phyloP scores from a whole-genome alignment of 2,113 vertebrate genomes.

The Cricetomys ansorgei region DNA sequence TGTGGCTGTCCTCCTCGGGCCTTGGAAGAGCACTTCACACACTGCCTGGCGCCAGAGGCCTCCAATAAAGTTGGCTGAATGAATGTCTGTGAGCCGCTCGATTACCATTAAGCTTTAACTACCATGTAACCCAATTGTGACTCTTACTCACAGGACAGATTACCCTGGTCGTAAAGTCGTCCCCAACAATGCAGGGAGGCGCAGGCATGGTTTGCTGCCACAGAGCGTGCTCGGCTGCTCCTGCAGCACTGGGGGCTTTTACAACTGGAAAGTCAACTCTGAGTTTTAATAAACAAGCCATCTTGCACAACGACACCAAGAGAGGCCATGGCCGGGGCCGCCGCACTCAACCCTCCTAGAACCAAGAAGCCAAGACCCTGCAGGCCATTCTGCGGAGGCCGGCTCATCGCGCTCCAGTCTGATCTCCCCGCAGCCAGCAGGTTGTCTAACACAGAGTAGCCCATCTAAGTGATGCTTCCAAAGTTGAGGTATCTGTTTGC shows the following conservation, averaged over 20 bases:
- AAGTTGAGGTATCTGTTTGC: neutral
- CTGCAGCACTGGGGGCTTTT: neutral
- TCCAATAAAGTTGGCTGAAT: slow-evolving; percentile 55
- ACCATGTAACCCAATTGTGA: neutral
- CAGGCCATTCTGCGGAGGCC: neutral
- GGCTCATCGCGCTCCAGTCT: neutral
- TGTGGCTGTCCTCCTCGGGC: neutral
- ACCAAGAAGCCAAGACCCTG: neutral
- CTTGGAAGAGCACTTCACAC: neutral
- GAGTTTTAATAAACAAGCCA: neutral
- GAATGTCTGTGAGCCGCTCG: slow-evolving; percentile 24
- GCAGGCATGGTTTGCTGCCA: neutral
- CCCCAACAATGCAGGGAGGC: slow-evolving; percentile 37
- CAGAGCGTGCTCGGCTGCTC: slow-evolving; percentile 37
- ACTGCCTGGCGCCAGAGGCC: slow-evolving; percentile 34
- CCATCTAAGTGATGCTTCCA: slow-evolving; percentile 23
- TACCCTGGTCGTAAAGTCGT: slow-evolving; percentile 56
- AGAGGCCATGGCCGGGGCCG: neutral
- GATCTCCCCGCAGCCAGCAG: neutral
- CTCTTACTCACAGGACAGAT: slow-evolving; percentile 38
- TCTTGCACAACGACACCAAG: neutral
- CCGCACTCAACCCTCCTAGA: neutral
- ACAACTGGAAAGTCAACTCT: neutral
- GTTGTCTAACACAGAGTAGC: slow-evolving; percentile 9
- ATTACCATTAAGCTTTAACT: slow-evolving; percentile 51